Base-by-base conservation (phyloP, 2,797 vertebrate genomes). In the Chelmon rostratus region DNA sequence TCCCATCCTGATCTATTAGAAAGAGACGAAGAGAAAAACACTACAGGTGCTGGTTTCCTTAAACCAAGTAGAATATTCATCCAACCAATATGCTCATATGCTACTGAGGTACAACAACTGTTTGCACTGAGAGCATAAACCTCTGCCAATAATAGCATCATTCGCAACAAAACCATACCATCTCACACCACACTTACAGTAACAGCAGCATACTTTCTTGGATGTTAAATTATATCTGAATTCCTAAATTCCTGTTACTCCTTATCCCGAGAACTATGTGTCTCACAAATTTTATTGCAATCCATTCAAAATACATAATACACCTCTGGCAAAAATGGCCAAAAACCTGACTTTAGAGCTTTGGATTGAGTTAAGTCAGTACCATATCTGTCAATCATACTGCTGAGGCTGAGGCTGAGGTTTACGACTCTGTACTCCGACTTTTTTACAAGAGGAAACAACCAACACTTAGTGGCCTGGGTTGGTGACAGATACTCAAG, bases 351-450 rank as follows among this genome's bases (percentile, higher is more conserved):
- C 18, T 38, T 56, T 2, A n/a, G 4, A 35, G 38, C 19, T 68
- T 77, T 46, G 61, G 25, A 70, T 72, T 73, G 28, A 47, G 47
- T 65, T 31, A 37, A 64, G 46, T 73, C 57, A 59, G 19, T 35
- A 18, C 57, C 62, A 35, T 42, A 57, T 79, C 8, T 74, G 38
- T 76, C 44, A 38, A 23, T 49, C 28, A 56, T 68, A 62, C 58
- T 77, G 54, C 50, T 68, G 70, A 73, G 35, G 28, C 49, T 53
- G 42, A 40, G 33, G 6, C 38, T 82, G 21, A 68, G 61, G 49
- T 78, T 63, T 80, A 65, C 61, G 50, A 81, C 58, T 78, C 59
- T 71, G 47, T 65, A 69, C 52, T 52, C 56, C 56, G 70, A 52
- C 49, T 64, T 50, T n/a, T 46, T 53, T 33, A 46, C 63, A 65